Base-by-base conservation (phyloP, 2,888 invertebrate genomes). In the Clunio marinus region DNA sequence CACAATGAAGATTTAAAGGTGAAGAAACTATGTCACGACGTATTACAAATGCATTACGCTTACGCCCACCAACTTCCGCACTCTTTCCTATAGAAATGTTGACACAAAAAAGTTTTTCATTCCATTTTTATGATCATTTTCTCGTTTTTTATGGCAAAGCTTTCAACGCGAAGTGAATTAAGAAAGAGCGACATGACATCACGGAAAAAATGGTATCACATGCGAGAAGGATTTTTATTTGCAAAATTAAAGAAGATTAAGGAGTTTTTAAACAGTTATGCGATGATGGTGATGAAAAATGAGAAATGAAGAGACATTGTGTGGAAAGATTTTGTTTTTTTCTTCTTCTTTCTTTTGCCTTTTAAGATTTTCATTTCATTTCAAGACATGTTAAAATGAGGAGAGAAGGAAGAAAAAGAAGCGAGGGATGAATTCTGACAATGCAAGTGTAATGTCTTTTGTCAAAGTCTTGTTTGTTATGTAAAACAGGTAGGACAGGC, bases 211-310 rank as follows among this genome's bases (percentile, higher is more conserved):
- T n/a, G 5, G 13, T 17, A 45, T 45, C 15, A 45, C 15, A 15
- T 45, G 45, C 45, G 45, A 45, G 45, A 13, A 15, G 45, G 45
- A 45, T 13, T 45, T 45, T 45, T 15, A 7, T 45, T 45, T 4
- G 4, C 3, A 7, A 15, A 45, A 45, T 45, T 45, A 45, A 45
- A 45, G 45, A 45, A 45, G 45, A 45, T 45, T 45, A 45, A 45
- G 45, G 45, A 45, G 8, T 45, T 45, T 45, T 45, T 45, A 45
- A 45, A 45, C 13, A 45, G 45, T n/a, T n/a, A 45, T 32, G 35
- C 13, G 35, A 45, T 32, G 10, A 4, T 45, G 45, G 3, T 45
- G 45, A 45, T 45, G 45, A 13, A 15, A 45, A 45, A 45, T 45
- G 45, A 13, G 17, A 45, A 45, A 45, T 32, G 15, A 45, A 13